Evolutionary conservation across 2,888 invertebrate genomes (phyloP), one percentile per base, ranked within the genome.

Genomic region (Epicampocera succincta): DNA sequence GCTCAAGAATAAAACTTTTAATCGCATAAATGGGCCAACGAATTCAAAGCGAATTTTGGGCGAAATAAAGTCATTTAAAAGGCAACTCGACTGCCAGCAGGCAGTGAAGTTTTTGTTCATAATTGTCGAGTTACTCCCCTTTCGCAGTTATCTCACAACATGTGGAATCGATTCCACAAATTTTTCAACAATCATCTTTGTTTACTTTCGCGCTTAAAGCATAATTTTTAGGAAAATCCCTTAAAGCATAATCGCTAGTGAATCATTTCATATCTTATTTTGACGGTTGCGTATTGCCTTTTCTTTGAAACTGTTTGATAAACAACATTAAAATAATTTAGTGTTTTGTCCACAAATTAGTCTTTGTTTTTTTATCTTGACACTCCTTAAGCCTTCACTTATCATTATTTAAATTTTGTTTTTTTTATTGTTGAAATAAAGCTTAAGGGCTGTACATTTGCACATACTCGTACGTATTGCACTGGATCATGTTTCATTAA

Each of bases 351-450:
- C 2, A 44, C 9, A 54, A 54, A 29, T 54, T n/a, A 40, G 38
- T 65, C 38, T 40, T 15, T 54, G 4, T 25, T 33, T 46, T 2
- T 71, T 33, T 44, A 9, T 44, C 19, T 52, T 40, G 50, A 6
- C 72, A 29, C 60, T 61, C 61, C 72, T 29, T 52, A 42, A 29
- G 25, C 3, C 60, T 60, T 50, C 33, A 33, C 21, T 21, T 44
- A 2, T 29, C 3, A 17, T 61, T 61, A 48, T 68, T 68, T 42
- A 40, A 46, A 25, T 54, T 3, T 69, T 42, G 29, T 44, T 56
- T 9, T 21, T 38, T 69, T 56, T 8, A 29, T 1, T 44, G 15
- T 12, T 56, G 44, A 11, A 58, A 52, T 5, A 6, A 33, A 33
- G 8, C 3, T 33, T 33, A 33, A 4, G 8, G n/a, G n/a, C n/a